phyloP scores from a whole-genome alignment of 2,888 invertebrate species.

The Chrysopilus asiliformis region DNA sequence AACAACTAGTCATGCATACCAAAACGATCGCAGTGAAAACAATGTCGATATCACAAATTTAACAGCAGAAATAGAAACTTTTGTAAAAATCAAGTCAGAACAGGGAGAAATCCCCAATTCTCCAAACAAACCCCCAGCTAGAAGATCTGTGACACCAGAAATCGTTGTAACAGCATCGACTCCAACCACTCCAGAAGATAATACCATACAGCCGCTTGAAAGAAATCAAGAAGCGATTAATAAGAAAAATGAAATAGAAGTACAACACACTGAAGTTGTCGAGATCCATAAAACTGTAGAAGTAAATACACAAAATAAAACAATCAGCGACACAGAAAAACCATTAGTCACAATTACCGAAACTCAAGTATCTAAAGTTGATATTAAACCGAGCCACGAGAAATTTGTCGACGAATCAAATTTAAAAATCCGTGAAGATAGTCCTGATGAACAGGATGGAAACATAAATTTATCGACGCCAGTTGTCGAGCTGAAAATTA shows the following conservation, averaged over 20 bases:
- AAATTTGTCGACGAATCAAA: background rate
- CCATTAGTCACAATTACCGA: background rate
- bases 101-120: background rate
- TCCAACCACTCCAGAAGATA: background rate
- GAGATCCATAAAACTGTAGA: no score
- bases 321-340: no score
- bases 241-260: no score
- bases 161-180: background rate
- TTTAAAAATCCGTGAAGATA: background rate
- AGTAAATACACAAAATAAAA: no score
- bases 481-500: constrained; percentile 14
- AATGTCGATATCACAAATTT: constrained; percentile 22
- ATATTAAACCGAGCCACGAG: background rate
- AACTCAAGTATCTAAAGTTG: background rate
- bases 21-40: constrained; percentile 10
- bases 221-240: background rate
- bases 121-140: background rate
- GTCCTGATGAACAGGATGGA: background rate
- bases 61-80: constrained; percentile 28
- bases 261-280: no score
- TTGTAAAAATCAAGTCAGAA: constrained; percentile 18
- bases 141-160: background rate
- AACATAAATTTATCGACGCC: background rate
- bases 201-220: background rate
- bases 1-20: constrained; percentile 7